Percentiles rank a stretch among this genome's conserved stretches.
phyloP scores from a whole-genome alignment of 2,888 invertebrate species.

The Patella depressa region DNA sequence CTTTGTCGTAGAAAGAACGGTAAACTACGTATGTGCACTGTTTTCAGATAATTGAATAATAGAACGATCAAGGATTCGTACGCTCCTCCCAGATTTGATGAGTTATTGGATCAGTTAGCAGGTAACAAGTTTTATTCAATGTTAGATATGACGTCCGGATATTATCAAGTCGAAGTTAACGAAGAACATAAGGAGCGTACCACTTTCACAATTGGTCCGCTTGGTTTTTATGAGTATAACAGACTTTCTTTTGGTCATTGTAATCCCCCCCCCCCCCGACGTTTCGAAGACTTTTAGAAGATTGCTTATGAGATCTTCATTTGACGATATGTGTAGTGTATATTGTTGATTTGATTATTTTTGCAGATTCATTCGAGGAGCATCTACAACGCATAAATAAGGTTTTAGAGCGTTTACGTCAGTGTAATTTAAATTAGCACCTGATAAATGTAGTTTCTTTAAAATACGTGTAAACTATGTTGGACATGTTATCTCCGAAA shows the following conservation, averaged over 20 bases:
- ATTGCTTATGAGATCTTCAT: slow-evolving; percentile 3
- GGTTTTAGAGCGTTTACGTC: no score
- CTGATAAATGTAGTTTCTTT: no score
- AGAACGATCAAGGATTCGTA: neutral
- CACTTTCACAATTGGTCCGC: neutral
- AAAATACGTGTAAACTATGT: no score
- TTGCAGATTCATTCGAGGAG: neutral
- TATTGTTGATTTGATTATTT: neutral
- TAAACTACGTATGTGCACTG: neutral
- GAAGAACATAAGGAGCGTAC: neutral
- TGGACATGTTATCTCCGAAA: no score
- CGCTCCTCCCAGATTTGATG: neutral
- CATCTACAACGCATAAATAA: no score
- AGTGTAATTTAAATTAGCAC: no score
- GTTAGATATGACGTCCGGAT: neutral
- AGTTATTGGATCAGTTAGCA: neutral
- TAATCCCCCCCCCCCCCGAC: neutral
- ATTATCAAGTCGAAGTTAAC: neutral
- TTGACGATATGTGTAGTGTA: neutral
- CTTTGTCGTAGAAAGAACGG: neutral
- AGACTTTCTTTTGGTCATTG: neutral
- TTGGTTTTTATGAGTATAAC: neutral
- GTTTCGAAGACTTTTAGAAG: neutral
- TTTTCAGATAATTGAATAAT: neutral
- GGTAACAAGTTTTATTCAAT: neutral